phyloP scores from a whole-genome alignment of 53 echinoderm and acorn worm genomes.

The Holothuria leucospilota region DNA sequence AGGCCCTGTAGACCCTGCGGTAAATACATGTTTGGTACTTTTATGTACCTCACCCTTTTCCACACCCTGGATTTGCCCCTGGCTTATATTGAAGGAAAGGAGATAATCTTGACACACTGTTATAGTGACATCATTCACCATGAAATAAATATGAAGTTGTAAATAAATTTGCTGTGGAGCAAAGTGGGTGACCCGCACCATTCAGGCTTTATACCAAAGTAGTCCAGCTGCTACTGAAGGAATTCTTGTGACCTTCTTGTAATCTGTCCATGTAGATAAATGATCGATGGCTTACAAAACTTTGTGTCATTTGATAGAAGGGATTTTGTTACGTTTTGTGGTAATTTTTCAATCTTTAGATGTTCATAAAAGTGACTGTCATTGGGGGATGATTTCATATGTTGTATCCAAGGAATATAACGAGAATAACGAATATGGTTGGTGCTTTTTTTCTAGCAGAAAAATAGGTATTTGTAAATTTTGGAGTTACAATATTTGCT shows the following conservation, averaged over 20 bases:
- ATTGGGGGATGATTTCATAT: background rate
- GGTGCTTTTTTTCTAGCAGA: slow-evolving; percentile 47
- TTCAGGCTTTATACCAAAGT: slow-evolving; percentile 20
- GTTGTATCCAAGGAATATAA: slow-evolving; percentile 12
- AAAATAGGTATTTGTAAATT: slow-evolving; percentile 46
- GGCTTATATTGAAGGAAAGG: no score
- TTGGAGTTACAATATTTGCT: slow-evolving; percentile 45
- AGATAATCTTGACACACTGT: no score
- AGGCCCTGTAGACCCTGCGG: no score
- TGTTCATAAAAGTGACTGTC: background rate
- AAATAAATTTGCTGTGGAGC: background rate
- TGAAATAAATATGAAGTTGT: background rate
- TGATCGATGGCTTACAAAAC: no score
- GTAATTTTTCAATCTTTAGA: slow-evolving; percentile 16
- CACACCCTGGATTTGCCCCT: no score
- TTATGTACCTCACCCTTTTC: no score
- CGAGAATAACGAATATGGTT: slow-evolving; percentile 18
- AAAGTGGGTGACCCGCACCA: background rate
- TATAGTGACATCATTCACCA: no score
- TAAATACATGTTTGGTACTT: no score
- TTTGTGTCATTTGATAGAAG: slow-evolving; percentile 2
- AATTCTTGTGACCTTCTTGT: no score
- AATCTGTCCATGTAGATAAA: no score
- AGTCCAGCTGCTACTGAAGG: background rate
- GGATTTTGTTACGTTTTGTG: background rate